Evolutionary conservation across 2,888 invertebrate species (phyloP).

Genomic region (Dolichomitus sp.): DNA sequence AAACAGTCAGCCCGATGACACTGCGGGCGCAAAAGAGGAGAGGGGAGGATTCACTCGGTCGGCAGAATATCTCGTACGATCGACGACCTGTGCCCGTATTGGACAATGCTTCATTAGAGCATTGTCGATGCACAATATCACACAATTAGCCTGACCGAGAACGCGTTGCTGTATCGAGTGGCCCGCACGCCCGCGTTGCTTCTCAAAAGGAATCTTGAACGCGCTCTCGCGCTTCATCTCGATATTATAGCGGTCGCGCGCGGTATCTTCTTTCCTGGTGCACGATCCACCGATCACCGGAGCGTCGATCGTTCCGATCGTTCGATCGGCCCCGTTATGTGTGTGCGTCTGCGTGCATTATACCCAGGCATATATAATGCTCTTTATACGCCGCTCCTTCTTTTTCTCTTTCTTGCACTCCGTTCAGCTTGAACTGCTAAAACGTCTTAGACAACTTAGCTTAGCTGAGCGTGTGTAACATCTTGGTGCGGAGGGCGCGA

Average conservation of each 20-base stretch:
- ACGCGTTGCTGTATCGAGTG: constrained; percentile 66
- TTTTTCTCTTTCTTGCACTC: constrained; percentile 32
- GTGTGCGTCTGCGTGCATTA: constrained; percentile 75
- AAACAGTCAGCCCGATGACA: constrained; percentile 56
- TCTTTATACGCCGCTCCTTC: constrained; percentile 58
- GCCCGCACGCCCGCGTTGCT: constrained; percentile 44
- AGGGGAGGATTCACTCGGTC: constrained; percentile 41
- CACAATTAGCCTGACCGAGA: constrained; percentile 80
- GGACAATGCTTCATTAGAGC: constrained; percentile 85
- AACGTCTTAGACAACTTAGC: constrained; percentile 36
- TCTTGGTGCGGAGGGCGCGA: neutral
- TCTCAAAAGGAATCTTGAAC: constrained; percentile 67
- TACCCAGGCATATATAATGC: constrained; percentile 66
- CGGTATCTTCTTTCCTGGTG: constrained; percentile 31
- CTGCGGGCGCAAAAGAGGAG: constrained; percentile 18
- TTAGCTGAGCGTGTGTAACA: neutral
- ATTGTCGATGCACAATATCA: constrained; percentile 84
- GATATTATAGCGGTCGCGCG: constrained; percentile 44
- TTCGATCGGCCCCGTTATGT: constrained; percentile 80
- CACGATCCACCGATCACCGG: constrained; percentile 80
- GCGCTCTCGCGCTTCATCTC: constrained; percentile 34
- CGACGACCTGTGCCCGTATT: constrained; percentile 65
- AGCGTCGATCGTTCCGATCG: constrained; percentile 79
- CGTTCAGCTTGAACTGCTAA: constrained; percentile 39
- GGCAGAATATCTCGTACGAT: constrained; percentile 61